These are phyloP conservation scores for Lysiphlebus fabarum DNA, from an alignment of 1,140 invertebrate genomes.

Conservation along the genomic window DNA sequence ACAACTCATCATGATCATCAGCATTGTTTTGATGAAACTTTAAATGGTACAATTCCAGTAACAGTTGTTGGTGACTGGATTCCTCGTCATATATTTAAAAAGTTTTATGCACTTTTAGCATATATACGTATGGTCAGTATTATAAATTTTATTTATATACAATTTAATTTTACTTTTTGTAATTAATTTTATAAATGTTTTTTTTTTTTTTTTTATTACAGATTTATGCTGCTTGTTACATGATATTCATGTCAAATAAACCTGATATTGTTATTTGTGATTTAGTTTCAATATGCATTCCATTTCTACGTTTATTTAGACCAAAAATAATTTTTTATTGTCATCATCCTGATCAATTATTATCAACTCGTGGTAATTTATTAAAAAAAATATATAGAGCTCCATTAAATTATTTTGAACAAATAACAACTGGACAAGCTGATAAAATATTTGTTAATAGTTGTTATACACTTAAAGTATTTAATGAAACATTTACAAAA, in stretches of 20 bases:
- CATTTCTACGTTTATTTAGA: slow-evolving; percentile 69
- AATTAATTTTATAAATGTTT: no score
- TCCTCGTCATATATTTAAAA: slow-evolving; percentile 80
- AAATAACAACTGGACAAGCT: slow-evolving; percentile 79
- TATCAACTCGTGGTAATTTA: slow-evolving; percentile 65
- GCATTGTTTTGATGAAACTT: slow-evolving; percentile 94
- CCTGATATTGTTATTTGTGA: slow-evolving; percentile 90
- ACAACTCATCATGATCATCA: slow-evolving; percentile 91
- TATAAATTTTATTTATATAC: no score
- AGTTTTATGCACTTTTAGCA: slow-evolving; percentile 85
- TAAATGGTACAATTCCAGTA: slow-evolving; percentile 80
- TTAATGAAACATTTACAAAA: slow-evolving; percentile 77
- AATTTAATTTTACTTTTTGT: no score
- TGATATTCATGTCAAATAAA: slow-evolving; percentile 52
- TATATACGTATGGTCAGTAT: slow-evolving; percentile 92
- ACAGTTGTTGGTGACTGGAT: slow-evolving; percentile 80
- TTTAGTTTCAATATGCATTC: slow-evolving; percentile 83
- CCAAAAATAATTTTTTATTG: slow-evolving; percentile 90
- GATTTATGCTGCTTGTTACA: slow-evolving; percentile 47
- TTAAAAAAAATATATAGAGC: slow-evolving; percentile 80
- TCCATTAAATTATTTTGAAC: slow-evolving; percentile 92
- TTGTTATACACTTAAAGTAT: slow-evolving; percentile 82
- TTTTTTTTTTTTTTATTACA: slow-evolving; percentile 33
- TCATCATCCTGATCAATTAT: slow-evolving; percentile 94
- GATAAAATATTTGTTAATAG: slow-evolving; percentile 94